These are phyloP conservation scores for Palloptera scutellata DNA, from an alignment of 2,888 invertebrate species.

Conservation along the genomic window DNA sequence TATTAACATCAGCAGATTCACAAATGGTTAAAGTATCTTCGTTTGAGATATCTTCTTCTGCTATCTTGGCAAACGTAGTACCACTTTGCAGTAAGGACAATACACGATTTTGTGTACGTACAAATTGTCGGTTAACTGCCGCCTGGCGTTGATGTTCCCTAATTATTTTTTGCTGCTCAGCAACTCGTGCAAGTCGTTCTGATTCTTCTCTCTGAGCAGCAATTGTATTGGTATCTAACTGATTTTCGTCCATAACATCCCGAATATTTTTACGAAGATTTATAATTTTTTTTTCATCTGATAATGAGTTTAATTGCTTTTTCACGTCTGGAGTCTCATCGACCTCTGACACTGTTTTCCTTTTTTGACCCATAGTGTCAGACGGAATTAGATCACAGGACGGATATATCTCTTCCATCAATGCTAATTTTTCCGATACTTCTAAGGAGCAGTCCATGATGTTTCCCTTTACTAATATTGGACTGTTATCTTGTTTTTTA, in stretches of 20 bases:
- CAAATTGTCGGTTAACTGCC: slow-evolving; percentile 72
- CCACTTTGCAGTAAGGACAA: slow-evolving; percentile 78
- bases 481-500: no score
- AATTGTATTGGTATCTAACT: slow-evolving; percentile 89
- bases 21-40: no score
- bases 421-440: no score
- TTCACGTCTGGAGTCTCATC: slow-evolving; percentile 11
- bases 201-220: slow-evolving; percentile 93
- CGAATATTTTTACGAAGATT: slow-evolving; percentile 87
- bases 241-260: slow-evolving; percentile 92
- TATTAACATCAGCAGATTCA: no score
- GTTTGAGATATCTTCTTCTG: slow-evolving; percentile 4
- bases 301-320: slow-evolving; percentile 9
- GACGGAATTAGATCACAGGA: no score
- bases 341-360: slow-evolving; percentile 18
- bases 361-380: slow-evolving; percentile 20
- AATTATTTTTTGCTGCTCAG: slow-evolving; percentile 84
- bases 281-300: slow-evolving; percentile 56
- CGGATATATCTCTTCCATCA: no score
- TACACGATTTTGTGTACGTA: slow-evolving; percentile 75
- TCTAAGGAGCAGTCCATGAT: no score
- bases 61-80: slow-evolving; percentile 65
- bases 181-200: slow-evolving; percentile 83
- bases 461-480: no score
- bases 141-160: slow-evolving; percentile 84